Evolutionary conservation across 2,888 invertebrate species (phyloP).

Genomic region (Coecobrya sp.): DNA sequence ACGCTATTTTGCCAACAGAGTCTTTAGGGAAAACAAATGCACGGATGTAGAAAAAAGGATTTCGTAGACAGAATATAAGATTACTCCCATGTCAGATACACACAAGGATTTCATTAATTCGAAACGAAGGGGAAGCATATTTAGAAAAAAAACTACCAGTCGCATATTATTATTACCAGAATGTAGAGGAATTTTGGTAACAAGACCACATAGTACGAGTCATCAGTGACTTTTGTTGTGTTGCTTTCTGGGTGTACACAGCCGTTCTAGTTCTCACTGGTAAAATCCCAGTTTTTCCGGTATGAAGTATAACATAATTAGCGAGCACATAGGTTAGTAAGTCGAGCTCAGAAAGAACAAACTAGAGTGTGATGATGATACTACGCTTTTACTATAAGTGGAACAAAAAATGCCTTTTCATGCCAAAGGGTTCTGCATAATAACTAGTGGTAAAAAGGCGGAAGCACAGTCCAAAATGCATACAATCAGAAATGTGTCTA

Average conservation of each 20-base stretch:
- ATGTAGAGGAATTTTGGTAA: background rate
- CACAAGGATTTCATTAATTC: conserved; percentile 50
- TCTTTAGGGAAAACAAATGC: background rate
- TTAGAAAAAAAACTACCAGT: background rate
- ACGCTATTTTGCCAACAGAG: background rate
- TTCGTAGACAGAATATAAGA: background rate
- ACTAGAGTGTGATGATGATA: background rate
- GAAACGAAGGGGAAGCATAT: background rate
- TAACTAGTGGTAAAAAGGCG: background rate
- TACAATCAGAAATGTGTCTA: background rate
- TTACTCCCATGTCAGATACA: conserved; percentile 18
- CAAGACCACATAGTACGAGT: conserved; percentile 6
- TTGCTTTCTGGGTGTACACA: background rate
- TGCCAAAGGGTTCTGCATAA: no score
- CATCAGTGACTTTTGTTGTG: conserved; percentile 33
- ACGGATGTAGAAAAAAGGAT: background rate
- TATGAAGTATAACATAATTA: conserved; percentile 27
- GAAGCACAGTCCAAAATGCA: background rate
- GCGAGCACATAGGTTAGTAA: background rate
- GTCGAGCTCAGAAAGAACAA: background rate
- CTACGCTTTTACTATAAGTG: background rate
- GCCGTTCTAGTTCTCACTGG: background rate
- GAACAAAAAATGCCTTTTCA: no score
- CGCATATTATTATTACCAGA: background rate
- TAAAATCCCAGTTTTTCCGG: background rate